Evolutionary conservation across 2,797 vertebrate species (phyloP), one percentile per base, ranked within the genome.

Genomic region (Tenualosa thibaudeaui): DNA sequence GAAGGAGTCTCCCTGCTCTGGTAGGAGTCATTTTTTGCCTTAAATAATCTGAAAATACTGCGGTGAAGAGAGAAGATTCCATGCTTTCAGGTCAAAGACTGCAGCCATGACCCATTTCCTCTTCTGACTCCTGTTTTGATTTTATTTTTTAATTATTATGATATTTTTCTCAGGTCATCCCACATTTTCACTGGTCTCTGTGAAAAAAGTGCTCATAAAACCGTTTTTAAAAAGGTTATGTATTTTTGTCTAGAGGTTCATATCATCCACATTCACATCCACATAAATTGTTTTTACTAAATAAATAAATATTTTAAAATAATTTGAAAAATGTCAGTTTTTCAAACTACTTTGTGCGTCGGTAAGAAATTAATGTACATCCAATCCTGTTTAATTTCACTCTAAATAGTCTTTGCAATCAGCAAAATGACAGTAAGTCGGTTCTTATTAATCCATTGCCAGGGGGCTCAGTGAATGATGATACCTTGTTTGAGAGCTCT

Each of bases 51-150:
- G 58, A 68, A 46, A 81, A 82, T 75, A 22, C n/a, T 46, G 40
- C 71, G 43, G 37, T 40, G 81, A 75, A 43, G 50, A 58, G 51
- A 62, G 40, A 83, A 81, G 51, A 40, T 2, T 17, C 40, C 19
- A 40, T 62, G 85, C 75, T 86, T 58, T 83, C 68, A 83, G 85
- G 85, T 60, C 82, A 81, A 62, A 62, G 81, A 12, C 46, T 43
- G 40, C 37, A 78, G 46, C 71, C 2, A 17, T 78, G 71, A 46
- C 84, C 88, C 87, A 90, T 75, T 81, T 75, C 75, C 90, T 78
- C 81, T 85, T 87, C 82, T 81, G 84, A 87, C 89, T 90, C 91
- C 92, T 90, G 92, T 89, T 89, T 91, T 87, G 82, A 89, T 83
- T 87, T 85, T 78, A 86, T 83, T 56, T 40, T 68, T 88, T 84